These are phyloP conservation scores for Prenolepis imparis DNA, from an alignment of 2,888 invertebrate genomes.

Conservation along the genomic window DNA sequence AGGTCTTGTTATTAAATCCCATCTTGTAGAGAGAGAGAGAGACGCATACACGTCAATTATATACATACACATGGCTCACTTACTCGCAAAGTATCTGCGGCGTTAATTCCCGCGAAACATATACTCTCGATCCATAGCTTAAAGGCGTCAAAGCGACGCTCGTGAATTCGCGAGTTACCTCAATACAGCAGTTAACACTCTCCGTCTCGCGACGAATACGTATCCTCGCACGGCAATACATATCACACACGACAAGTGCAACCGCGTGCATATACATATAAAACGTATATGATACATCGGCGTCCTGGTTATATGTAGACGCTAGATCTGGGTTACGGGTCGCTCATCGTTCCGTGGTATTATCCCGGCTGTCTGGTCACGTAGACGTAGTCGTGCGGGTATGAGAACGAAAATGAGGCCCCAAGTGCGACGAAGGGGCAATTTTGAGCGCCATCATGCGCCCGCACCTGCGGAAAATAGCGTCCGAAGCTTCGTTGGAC, in stretches of 20 bases:
- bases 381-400: constrained; percentile 58
- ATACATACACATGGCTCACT: constrained; percentile 28
- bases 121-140: constrained; percentile 40
- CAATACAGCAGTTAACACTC: constrained; percentile 63
- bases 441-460: constrained; percentile 58
- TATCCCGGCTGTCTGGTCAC: constrained; percentile 74
- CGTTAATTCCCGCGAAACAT: constrained; percentile 57
- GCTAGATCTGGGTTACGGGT: constrained; percentile 69
- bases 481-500: constrained; percentile 36
- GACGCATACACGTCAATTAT: constrained; percentile 33
- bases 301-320: constrained; percentile 51
- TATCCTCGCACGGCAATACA: constrained; percentile 29
- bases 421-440: constrained; percentile 58
- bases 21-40: background rate
- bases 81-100: constrained; percentile 47
- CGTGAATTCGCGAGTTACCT: constrained; percentile 58
- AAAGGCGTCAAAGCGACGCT: constrained; percentile 60
- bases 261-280: constrained; percentile 2
- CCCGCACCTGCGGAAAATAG: constrained; percentile 67
- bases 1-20: constrained; percentile 39
- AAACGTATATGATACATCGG: constrained; percentile 17
- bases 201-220: constrained; percentile 45
- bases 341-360: constrained; percentile 69
- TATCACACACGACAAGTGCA: constrained; percentile 6
- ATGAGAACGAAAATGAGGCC: constrained; percentile 60